Conservation (phyloP, 2,797 vertebrate genomes). For the Tinamus major region DNA sequence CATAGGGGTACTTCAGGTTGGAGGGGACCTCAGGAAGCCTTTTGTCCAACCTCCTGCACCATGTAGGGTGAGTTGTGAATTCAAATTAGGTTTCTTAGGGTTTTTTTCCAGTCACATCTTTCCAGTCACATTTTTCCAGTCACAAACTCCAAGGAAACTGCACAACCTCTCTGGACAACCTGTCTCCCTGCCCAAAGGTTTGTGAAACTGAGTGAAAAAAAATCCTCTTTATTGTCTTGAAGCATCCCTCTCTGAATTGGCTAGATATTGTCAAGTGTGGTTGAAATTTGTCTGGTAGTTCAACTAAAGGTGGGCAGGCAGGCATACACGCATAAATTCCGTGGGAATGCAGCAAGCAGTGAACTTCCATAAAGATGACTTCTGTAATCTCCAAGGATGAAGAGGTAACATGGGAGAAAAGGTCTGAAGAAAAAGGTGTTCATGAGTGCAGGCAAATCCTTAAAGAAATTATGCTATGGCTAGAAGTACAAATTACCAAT, state of each 20-base stretch:
- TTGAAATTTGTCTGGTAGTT: neutral
- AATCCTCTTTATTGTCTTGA: neutral
- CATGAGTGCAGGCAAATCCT: neutral
- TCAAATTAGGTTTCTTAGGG: neutral
- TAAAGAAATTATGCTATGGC: neutral
- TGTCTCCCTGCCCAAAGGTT: neutral
- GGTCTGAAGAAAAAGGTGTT: neutral
- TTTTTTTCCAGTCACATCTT: neutral
- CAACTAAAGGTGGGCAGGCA: neutral
- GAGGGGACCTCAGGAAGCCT: neutral
- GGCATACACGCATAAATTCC: neutral
- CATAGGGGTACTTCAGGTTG: neutral
- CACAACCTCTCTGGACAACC: neutral
- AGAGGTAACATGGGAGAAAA: neutral
- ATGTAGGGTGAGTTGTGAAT: neutral
- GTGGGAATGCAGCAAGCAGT: neutral
- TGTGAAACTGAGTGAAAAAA: neutral
- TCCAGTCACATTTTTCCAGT: neutral
- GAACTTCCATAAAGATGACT: neutral
- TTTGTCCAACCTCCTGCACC: neutral
- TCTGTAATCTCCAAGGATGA: neutral
- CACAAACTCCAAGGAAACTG: neutral
- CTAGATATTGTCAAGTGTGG: neutral
- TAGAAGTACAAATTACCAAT: neutral
- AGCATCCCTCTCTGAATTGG: neutral